phyloP scores from a whole-genome alignment of 1,140 invertebrate species.

The Camponotus pennsylvanicus region DNA sequence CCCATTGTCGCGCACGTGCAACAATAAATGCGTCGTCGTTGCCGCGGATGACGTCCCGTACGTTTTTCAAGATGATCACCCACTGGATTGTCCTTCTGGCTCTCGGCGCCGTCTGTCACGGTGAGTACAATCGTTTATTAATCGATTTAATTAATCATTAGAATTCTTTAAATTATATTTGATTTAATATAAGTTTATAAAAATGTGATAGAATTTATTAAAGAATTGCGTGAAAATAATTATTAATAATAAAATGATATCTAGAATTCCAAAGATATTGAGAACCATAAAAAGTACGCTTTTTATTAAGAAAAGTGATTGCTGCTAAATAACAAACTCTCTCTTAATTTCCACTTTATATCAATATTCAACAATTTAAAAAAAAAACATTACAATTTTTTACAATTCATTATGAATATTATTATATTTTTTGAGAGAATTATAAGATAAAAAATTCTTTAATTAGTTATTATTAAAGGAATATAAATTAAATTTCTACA shows the following conservation, averaged over 20 bases:
- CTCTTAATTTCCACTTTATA: neutral
- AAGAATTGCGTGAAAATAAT: neutral
- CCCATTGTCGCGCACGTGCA: slow-evolving; percentile 19
- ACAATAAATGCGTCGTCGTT: slow-evolving; percentile 69
- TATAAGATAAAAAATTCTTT: too few relatives aligned
- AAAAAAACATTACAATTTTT: neutral
- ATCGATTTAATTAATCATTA: neutral
- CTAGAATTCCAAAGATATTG: neutral
- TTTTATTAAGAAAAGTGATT: neutral
- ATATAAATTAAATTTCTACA: too few relatives aligned
- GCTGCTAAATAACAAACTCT: too few relatives aligned
- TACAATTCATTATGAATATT: too few relatives aligned
- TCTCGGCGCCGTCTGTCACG: slow-evolving; percentile 58
- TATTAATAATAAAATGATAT: neutral
- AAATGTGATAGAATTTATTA: neutral
- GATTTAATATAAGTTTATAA: neutral
- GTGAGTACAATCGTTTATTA: slow-evolving; percentile 59
- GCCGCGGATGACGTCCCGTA: slow-evolving; percentile 61
- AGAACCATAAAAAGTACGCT: neutral
- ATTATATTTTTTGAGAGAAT: too few relatives aligned
- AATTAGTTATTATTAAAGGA: too few relatives aligned
- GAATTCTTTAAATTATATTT: neutral
- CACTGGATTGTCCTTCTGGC: slow-evolving; percentile 54
- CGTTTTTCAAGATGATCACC: slow-evolving; percentile 74
- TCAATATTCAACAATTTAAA: neutral